Base-by-base conservation (phyloP, 2,797 vertebrate genomes). In the Buphagus erythrorhynchus region DNA sequence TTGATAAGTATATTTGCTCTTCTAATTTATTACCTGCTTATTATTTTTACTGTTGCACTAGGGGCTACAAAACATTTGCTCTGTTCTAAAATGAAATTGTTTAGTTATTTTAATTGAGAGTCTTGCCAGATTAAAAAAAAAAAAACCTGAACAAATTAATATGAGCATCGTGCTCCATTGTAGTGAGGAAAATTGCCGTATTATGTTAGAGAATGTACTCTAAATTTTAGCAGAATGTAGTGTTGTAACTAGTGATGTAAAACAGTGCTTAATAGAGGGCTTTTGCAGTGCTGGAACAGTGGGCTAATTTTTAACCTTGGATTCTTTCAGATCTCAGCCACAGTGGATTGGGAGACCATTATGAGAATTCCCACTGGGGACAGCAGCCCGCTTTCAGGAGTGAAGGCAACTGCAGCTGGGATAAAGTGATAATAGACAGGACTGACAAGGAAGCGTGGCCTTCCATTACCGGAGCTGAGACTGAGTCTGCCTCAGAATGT, bases 361-460 rank as follows among this genome's bases (percentile, higher is more conserved):
- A 99, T 99, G 99, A 99, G 95, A 99, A 98, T 97, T 98, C 98
- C 97, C 98, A 98, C 97, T 99, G 99, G 99, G 98, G 98, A 97
- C 97, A 98, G 98, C 98, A 98, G 98, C 98, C 98, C 97, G 96
- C 98, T 93, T 98, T 97, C 97, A 95, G 98, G 97, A 98, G 98
- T 96, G 97, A 98, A 97, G 98, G 98, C 98, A 97, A 93, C 98
- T 98, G 98, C 98, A 98, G 97, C 98, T 99, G 99, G 99, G 98
- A 99, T 98, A 98, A 99, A 99, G 98, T 99, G 98, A 99, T 98
- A 96, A 97, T 98, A 97, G 98, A 99, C 97, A 96, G 98, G 98
- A 98, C 98, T 96, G 98, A 99, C 97, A 98, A 98, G 97, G 98
- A 99, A 98, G 97, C 98, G 98, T 99, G 99, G 99, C 99, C 99